Evolutionary conservation across 2,888 invertebrate genomes (phyloP).

Genomic region (Craniophora ligustri): DNA sequence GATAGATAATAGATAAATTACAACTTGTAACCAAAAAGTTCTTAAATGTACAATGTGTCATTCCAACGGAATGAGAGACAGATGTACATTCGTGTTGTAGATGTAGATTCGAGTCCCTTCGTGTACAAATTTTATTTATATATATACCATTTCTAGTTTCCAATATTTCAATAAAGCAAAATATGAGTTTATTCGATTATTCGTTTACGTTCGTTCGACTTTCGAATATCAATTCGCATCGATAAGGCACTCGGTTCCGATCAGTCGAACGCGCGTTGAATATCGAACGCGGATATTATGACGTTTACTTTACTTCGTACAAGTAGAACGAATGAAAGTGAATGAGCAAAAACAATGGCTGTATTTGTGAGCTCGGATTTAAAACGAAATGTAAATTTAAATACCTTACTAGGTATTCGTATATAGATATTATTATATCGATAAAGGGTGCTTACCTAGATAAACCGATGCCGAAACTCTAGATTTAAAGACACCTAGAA

Average conservation of each 20-base stretch:
- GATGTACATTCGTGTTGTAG: too few relatives aligned
- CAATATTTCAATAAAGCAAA: slow-evolving; percentile 44
- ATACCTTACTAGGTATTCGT: not conserved
- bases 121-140: too few relatives aligned
- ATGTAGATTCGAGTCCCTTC: too few relatives aligned
- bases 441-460: too few relatives aligned
- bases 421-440: too few relatives aligned
- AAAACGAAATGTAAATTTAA: not conserved
- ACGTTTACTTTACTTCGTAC: slow-evolving; percentile 11
- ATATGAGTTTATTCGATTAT: slow-evolving; percentile 54
- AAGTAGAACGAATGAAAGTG: slow-evolving; percentile 25
- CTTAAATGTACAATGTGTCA: too few relatives aligned
- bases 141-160: slow-evolving; percentile 32
- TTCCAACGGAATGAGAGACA: too few relatives aligned
- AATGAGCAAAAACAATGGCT: slow-evolving; percentile 1
- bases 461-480: too few relatives aligned
- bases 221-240: slow-evolving; percentile 51
- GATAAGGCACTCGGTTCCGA: slow-evolving; percentile 46
- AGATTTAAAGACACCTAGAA: too few relatives aligned
- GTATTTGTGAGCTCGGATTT: not conserved
- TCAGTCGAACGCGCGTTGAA: slow-evolving; percentile 47
- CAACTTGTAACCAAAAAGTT: too few relatives aligned
- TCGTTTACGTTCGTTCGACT: slow-evolving; percentile 29
- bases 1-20: too few relatives aligned
- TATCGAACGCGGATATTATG: slow-evolving; percentile 13